Base-by-base conservation (phyloP, 2,888 invertebrate genomes). In the Calameuta filiformis region DNA sequence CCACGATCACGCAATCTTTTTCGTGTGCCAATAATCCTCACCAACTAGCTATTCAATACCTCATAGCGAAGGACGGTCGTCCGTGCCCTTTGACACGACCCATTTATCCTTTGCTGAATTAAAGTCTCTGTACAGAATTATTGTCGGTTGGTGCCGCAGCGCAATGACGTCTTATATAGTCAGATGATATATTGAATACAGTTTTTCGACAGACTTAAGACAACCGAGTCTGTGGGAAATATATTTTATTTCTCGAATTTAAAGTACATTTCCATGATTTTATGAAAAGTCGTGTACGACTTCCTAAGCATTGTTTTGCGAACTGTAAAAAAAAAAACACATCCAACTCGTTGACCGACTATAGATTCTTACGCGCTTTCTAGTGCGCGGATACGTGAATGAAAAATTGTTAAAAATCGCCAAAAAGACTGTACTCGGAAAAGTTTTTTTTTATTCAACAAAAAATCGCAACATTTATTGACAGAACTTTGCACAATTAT, bases 71-170 rank as follows among this genome's bases (percentile, higher is more conserved):
- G 56, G 23, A 23, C 56, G 56, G 30, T 31, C 71, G 23, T 11
- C 33, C 31, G 23, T 71, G 71, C 71, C 71, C 71, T 71, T 71
- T 71, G 33, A 34, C 71, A 33, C 23, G 71, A 31, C 71, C 71
- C 71, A 71, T 34, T 71, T 71, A 71, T 71, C 71, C 33, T 34
- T 71, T 31, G 31, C 12, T 71, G 71, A 31, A 71, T 71, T 71
- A 30, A 71, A 71, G 31, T 12, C 31, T 71, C 71, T 71, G 9
- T 56, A 56, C 23, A 23, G 6, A 15, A 56, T 56, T 56, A 56
- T 56, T 56, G 0, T 23, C 56, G 23, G 23, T 9, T 23, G 23
- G 9, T 9, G 56, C 56, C 56, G 23, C 23, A 56, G 56, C 56
- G 56, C 56, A 56, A 9, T 56, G 56, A 23, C 6, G 23, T 56